phyloP scores from a whole-genome alignment of 2,888 invertebrate genomes.

The Erynnis tages region DNA sequence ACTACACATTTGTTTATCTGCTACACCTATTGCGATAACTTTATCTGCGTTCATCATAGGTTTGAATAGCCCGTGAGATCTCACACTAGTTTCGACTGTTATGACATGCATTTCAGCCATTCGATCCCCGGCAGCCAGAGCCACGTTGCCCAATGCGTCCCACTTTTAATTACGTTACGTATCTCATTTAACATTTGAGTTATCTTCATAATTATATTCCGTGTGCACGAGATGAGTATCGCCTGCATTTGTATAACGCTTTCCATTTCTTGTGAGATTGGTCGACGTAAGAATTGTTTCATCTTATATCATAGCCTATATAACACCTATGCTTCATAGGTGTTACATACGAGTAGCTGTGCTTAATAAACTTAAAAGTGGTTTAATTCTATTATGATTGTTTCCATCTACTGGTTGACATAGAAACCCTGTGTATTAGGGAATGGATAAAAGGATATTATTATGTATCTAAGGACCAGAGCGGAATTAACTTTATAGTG shows the following conservation, averaged over 20 bases:
- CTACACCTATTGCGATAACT: background rate
- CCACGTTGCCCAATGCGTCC: slow-evolving; percentile 8
- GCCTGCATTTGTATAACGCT: slow-evolving; percentile 6
- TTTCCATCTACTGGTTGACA: too few species aligned
- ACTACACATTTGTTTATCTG: too few species aligned
- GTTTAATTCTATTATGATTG: too few species aligned
- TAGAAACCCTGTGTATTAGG: too few species aligned
- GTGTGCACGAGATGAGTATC: slow-evolving; percentile 12
- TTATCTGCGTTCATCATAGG: background rate
- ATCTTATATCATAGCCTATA: background rate
- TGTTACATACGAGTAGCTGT: too few species aligned
- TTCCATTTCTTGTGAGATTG: slow-evolving; percentile 19
- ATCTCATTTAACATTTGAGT: slow-evolving; percentile 9
- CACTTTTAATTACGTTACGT: slow-evolving; percentile 22
- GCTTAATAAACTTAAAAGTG: too few species aligned
- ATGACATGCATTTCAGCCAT: slow-evolving; percentile 11
- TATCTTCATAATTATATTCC: slow-evolving; percentile 22
- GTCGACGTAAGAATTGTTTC: too few species aligned
- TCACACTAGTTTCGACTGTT: slow-evolving; percentile 5
- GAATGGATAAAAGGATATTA: too few species aligned
- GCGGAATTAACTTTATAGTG: too few species aligned
- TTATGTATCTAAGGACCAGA: too few species aligned
- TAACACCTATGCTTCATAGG: background rate
- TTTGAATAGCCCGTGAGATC: slow-evolving; percentile 8
- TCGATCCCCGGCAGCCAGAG: slow-evolving; percentile 1